A percentile compares a stretch with the other conserved stretches of the same genome.
phyloP scores from a whole-genome alignment of 2,797 vertebrate species.

The Paramormyrops hopkinsi region DNA sequence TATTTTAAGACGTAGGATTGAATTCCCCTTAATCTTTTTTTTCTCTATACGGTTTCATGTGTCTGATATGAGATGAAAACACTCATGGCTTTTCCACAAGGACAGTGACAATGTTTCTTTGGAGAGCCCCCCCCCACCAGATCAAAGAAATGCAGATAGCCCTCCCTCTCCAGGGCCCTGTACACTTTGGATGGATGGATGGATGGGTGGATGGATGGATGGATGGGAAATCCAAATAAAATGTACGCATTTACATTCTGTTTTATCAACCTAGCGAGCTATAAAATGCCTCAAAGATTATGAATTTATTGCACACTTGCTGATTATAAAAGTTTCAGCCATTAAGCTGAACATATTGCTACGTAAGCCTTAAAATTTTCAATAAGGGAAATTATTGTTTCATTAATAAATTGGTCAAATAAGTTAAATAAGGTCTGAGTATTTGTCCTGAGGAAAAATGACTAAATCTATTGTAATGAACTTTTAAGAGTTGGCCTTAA shows the following conservation, averaged over 20 bases:
- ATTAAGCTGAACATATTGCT: not conserved
- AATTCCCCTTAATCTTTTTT: not conserved
- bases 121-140: not conserved
- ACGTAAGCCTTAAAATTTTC: not conserved
- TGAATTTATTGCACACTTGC: not conserved
- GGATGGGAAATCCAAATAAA: not conserved
- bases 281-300: not conserved
- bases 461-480: not conserved
- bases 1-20: conserved; percentile 14
- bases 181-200: not conserved
- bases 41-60: not conserved
- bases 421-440: not conserved
- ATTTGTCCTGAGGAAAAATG: not conserved
- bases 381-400: not conserved
- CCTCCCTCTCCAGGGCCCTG: not conserved
- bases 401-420: not conserved
- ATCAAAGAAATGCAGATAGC: not conserved
- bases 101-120: not conserved
- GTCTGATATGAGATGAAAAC: not conserved
- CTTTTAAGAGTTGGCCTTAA: not conserved
- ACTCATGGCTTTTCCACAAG: not conserved
- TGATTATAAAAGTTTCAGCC: not conserved
- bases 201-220: not conserved
- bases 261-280: not conserved
- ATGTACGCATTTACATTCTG: not conserved